phyloP scores from a whole-genome alignment of 2,797 vertebrate genomes.

The Ceryle rudis region DNA sequence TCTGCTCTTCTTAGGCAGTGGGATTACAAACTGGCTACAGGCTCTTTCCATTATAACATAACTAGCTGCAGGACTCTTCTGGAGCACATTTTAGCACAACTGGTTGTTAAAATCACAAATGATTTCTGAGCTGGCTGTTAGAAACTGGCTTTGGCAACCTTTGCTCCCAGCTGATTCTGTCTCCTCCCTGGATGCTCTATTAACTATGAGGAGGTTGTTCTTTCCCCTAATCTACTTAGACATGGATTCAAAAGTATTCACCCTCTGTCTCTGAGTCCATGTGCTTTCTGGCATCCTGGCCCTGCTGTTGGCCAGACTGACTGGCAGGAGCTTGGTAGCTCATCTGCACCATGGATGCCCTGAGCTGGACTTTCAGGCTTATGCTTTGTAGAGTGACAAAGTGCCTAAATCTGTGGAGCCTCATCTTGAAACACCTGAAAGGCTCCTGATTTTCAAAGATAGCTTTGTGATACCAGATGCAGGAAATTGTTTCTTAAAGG shows the following conservation, averaged over 20 bases:
- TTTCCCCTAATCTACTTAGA: conserved; percentile 15
- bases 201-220: conserved; percentile 31
- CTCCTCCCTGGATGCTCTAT: conserved; percentile 35
- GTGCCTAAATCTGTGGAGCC: neutral
- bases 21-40: neutral
- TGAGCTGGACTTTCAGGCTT: neutral
- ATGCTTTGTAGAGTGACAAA: neutral
- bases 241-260: neutral
- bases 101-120: conserved; percentile 32
- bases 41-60: conserved; percentile 25
- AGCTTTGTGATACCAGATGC: neutral
- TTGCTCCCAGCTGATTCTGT: neutral
- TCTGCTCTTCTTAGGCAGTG: neutral
- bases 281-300: neutral
- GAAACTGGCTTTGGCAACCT: conserved; percentile 31
- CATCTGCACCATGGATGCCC: neutral
- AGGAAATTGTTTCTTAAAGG: conserved; percentile 14
- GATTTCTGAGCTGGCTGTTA: conserved; percentile 45
- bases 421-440: conserved; percentile 25
- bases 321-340: neutral
- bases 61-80: conserved; percentile 39
- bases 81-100: conserved; percentile 28
- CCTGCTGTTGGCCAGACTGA: neutral
- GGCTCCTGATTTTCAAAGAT: conserved; percentile 4
- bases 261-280: fast-evolving